These are phyloP conservation scores for Oxystoma pomonae DNA, from an alignment of 2,888 invertebrate genomes.

Conservation along the genomic window DNA sequence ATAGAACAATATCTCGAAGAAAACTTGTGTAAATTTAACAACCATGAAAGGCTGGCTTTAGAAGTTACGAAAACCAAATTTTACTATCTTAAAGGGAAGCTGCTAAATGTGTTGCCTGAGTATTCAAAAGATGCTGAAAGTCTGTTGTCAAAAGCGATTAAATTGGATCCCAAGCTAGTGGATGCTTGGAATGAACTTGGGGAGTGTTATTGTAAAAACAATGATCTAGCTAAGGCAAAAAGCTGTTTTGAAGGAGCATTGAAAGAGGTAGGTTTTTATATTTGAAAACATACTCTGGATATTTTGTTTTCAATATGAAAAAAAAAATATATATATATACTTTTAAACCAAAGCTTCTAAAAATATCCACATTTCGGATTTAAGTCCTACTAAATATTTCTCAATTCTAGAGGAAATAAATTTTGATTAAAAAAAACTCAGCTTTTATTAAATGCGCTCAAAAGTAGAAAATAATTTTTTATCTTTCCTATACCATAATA, in stretches of 20 bases:
- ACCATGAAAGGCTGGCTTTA: constrained; percentile 56
- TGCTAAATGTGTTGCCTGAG: constrained; percentile 66
- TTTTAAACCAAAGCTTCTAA: too few relatives aligned
- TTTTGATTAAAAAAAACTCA: too few relatives aligned
- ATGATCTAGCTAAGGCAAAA: constrained; percentile 73
- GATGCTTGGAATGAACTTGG: constrained; percentile 89
- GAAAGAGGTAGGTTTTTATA: constrained; percentile 61
- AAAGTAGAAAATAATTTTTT: too few relatives aligned
- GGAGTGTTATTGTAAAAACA: constrained; percentile 84
- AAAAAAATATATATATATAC: too few relatives aligned
- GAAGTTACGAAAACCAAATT: constrained; percentile 44
- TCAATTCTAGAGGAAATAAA: too few relatives aligned
- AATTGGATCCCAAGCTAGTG: constrained; percentile 73
- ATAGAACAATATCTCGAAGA: constrained; percentile 61
- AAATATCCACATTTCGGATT: too few relatives aligned
- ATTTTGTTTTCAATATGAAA: too few relatives aligned
- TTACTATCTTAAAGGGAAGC: constrained; percentile 68
- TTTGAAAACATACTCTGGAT: too few relatives aligned
- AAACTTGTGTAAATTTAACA: constrained; percentile 59
- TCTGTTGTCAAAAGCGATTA: constrained; percentile 76
- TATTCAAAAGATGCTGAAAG: constrained; percentile 70
- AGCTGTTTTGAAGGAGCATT: constrained; percentile 79
- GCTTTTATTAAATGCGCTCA: too few relatives aligned
- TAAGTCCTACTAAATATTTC: too few relatives aligned
- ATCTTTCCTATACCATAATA: too few relatives aligned